phyloP scores from a whole-genome alignment of 2,888 invertebrate genomes.

The Eledona agricola region DNA sequence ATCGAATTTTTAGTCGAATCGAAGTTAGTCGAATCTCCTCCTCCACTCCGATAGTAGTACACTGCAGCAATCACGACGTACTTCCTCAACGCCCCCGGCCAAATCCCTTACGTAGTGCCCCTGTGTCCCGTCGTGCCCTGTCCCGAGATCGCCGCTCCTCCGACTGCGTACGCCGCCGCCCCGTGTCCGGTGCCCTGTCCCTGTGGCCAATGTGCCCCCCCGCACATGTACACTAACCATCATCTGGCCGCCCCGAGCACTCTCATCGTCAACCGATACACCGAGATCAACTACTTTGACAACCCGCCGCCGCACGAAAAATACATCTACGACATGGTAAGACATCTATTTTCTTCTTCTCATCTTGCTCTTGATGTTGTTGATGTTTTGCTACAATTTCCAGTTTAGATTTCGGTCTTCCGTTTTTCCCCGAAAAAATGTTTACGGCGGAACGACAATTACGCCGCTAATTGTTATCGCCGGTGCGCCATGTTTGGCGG shows the following conservation, averaged over 20 bases:
- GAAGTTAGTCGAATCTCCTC: too few relatives aligned
- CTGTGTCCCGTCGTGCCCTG: slow-evolving; percentile 60
- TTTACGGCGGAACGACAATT: slow-evolving; percentile 19
- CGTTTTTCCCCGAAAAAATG: slow-evolving; percentile 4
- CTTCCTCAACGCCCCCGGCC: slow-evolving; percentile 62
- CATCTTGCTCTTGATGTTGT: too few relatives aligned
- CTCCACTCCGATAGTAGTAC: too few relatives aligned
- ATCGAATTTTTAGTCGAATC: too few relatives aligned
- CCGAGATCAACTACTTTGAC: slow-evolving; percentile 64
- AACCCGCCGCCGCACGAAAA: slow-evolving; percentile 59
- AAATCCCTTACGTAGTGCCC: slow-evolving; percentile 64
- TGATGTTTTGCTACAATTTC: too few relatives aligned
- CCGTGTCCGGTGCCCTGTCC: slow-evolving; percentile 64
- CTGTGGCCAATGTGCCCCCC: slow-evolving; percentile 68
- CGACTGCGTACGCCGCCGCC: slow-evolving; percentile 53
- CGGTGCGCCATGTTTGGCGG: slow-evolving; percentile 7
- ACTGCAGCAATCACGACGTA: slow-evolving; percentile 59
- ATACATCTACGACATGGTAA: slow-evolving; percentile 62
- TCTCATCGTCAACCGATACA: slow-evolving; percentile 62
- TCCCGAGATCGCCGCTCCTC: slow-evolving; percentile 61
- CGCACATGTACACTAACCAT: slow-evolving; percentile 61
- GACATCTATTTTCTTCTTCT: slow-evolving; percentile 33
- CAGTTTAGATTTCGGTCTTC: slow-evolving; percentile 1
- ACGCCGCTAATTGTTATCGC: slow-evolving; percentile 21
- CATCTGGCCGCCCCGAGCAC: slow-evolving; percentile 55